A percentile compares a stretch with the other conserved stretches of the same genome.
Conservation (phyloP, 2,113 vertebrate species). For the Marcusenius ussheri region DNA sequence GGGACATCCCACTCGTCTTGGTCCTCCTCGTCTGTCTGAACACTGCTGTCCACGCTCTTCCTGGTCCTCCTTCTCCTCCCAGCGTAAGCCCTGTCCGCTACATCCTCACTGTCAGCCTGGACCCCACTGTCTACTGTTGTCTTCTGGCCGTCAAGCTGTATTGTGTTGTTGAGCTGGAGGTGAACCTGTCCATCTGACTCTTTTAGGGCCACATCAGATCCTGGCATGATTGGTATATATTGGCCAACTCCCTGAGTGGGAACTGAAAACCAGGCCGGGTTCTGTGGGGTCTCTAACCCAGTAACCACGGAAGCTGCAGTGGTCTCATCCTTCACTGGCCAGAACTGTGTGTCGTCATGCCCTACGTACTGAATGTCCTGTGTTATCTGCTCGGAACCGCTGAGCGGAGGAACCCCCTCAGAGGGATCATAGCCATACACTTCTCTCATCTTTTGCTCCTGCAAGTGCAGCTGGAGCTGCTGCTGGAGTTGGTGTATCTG, state of each 20-base stretch:
- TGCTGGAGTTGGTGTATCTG: conserved; percentile 94
- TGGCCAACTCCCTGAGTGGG: conserved; percentile 64
- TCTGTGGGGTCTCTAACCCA: conserved; percentile 64
- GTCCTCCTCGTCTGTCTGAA: conserved; percentile 97
- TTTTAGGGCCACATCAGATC: conserved; percentile 63
- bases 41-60: conserved; percentile 92
- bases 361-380: conserved; percentile 61
- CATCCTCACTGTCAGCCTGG: conserved; percentile 92
- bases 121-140: conserved; percentile 93
- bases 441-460: conserved; percentile 70
- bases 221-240: conserved; percentile 62
- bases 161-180: conserved; percentile 57
- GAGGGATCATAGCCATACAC: conserved; percentile 66
- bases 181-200: conserved; percentile 65
- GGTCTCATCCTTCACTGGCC: conserved; percentile 59
- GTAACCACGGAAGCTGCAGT: conserved; percentile 60
- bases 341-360: conserved; percentile 60
- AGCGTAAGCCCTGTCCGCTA: conserved; percentile 71
- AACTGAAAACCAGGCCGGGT: conserved; percentile 66
- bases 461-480: conserved; percentile 87
- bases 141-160: conserved; percentile 65
- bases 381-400: conserved; percentile 60
- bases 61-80: conserved; percentile 78
- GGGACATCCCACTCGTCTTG: conserved; percentile 94
- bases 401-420: conserved; percentile 56